These are phyloP conservation scores for Campylomormyrus tamandua DNA, from an alignment of 2,113 vertebrate genomes.

Conservation along the genomic window DNA sequence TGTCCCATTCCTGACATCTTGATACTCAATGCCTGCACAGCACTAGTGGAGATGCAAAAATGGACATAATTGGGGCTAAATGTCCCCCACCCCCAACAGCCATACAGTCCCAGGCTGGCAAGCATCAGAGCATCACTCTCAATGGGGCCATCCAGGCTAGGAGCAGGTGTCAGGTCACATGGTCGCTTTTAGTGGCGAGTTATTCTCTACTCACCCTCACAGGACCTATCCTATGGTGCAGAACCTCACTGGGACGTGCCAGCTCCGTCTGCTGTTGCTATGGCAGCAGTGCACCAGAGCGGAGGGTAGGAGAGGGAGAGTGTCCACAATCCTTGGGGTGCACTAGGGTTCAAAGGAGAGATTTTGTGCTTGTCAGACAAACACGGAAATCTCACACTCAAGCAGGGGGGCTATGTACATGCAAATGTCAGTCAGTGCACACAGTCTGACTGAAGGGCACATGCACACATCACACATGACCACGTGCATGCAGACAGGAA, in stretches of 20 bases:
- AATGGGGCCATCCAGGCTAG: not conserved
- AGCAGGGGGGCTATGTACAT: not conserved
- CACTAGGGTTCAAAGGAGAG: slow-evolving; percentile 22
- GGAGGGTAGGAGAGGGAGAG: slow-evolving; percentile 62
- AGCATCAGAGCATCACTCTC: not conserved
- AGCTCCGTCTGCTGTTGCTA: slow-evolving; percentile 86
- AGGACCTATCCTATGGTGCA: slow-evolving; percentile 31
- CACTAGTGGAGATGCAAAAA: not conserved
- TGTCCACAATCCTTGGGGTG: slow-evolving; percentile 46
- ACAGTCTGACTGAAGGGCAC: not conserved
- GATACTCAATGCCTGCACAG: not conserved
- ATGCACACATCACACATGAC: not conserved
- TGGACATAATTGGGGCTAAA: not conserved
- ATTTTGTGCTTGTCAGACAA: not conserved
- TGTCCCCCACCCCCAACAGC: not conserved
- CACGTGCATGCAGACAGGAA: not conserved
- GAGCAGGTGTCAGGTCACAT: not conserved
- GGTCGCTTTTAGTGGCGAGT: not conserved
- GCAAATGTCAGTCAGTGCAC: not conserved
- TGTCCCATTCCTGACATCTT: not conserved
- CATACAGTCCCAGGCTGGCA: not conserved
- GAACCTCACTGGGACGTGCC: slow-evolving; percentile 72
- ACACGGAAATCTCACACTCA: not conserved
- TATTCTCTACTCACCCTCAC: slow-evolving; percentile 40
- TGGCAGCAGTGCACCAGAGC: slow-evolving; percentile 79